A percentile compares a stretch with the other conserved stretches of the same genome.
Evolutionary conservation across 2,888 invertebrate genomes (phyloP).

Genomic region (Leucoptera coffeella): DNA sequence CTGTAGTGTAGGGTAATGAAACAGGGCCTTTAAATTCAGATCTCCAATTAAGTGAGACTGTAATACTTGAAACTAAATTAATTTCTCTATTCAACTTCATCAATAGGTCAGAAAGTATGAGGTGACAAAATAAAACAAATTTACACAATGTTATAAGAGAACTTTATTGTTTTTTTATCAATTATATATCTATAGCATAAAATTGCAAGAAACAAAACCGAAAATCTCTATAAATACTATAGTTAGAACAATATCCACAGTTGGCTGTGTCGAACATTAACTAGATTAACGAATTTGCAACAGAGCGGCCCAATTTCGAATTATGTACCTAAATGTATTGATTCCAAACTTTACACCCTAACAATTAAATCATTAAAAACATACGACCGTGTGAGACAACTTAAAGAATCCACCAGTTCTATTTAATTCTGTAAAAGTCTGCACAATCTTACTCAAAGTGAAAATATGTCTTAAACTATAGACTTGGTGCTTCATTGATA

Average conservation of each 20-base stretch:
- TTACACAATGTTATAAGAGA: slow-evolving; percentile 49
- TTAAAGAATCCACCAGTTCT: not conserved
- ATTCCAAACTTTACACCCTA: slow-evolving; percentile 9
- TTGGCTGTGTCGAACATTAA: slow-evolving; percentile 30
- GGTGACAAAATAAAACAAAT: slow-evolving; percentile 5
- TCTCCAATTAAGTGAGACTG: not conserved
- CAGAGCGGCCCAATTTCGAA: no score
- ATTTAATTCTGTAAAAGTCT: no score
- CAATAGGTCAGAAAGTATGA: not conserved
- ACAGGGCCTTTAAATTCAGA: no score
- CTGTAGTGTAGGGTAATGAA: slow-evolving; percentile 1
- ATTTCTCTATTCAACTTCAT: not conserved
- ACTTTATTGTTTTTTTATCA: slow-evolving; percentile 50
- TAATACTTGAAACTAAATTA: slow-evolving; percentile 1
- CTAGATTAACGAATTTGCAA: no score
- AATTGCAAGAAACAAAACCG: slow-evolving; percentile 47
- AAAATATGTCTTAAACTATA: slow-evolving; percentile 36
- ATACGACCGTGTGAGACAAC: not conserved
- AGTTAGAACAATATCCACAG: slow-evolving; percentile 40
- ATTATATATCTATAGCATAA: slow-evolving; percentile 52
- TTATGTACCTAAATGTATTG: not conserved
- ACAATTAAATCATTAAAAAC: slow-evolving; percentile 15
- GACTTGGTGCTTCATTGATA: slow-evolving; percentile 51
- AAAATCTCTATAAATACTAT: slow-evolving; percentile 37
- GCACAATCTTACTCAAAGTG: no score